phyloP scores from a whole-genome alignment of 2,113 vertebrate genomes.

The Ailurus styani region DNA sequence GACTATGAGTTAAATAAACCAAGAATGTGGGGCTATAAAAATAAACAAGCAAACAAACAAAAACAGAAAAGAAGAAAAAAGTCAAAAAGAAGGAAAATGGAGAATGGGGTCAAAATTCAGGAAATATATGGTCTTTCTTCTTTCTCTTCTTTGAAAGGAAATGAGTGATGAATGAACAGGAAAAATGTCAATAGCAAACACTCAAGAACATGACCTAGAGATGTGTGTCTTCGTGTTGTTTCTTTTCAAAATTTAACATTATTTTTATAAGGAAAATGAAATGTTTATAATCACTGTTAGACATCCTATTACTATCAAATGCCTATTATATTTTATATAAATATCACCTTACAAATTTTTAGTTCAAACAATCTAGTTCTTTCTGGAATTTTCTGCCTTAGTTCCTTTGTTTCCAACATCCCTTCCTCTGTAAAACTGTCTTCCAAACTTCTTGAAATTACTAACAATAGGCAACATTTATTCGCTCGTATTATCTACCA shows the following conservation, averaged over 20 bases:
- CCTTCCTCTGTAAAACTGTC: background rate
- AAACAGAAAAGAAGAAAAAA: background rate
- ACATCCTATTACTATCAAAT: background rate
- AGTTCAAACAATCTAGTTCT: background rate
- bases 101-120: background rate
- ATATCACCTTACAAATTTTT: background rate
- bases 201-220: background rate
- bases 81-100: background rate
- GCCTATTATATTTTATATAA: background rate
- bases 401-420: background rate
- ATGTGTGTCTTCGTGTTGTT: background rate
- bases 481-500: background rate
- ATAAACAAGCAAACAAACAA: background rate
- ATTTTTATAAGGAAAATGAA: slow-evolving; percentile 32
- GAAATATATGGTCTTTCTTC: background rate
- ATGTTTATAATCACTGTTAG: background rate
- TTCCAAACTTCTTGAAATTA: background rate
- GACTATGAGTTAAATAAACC: background rate
- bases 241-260: background rate
- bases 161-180: background rate
- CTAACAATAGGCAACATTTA: background rate
- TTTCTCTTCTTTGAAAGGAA: background rate
- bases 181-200: slow-evolving; percentile 8
- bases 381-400: background rate
- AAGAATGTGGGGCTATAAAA: background rate